Percentiles rank a stretch among this genome's conserved stretches.
phyloP scores from a whole-genome alignment of 2,888 invertebrate genomes.

The Clostera curtula region DNA sequence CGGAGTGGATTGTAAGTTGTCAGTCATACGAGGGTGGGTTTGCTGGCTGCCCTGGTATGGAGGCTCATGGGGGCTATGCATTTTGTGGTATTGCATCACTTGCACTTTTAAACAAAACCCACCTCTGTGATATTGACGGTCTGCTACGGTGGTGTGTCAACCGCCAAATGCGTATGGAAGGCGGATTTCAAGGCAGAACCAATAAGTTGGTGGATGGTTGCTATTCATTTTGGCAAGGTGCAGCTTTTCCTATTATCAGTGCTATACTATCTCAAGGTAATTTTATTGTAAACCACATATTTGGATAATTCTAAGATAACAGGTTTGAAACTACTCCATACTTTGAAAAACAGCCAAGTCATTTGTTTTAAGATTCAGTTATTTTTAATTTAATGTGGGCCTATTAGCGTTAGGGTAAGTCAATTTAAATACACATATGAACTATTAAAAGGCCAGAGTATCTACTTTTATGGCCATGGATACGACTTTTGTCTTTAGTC shows the following conservation, averaged over 20 bases:
- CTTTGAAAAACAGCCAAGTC: no score
- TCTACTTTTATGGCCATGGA: no score
- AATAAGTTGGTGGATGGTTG: constrained; percentile 99
- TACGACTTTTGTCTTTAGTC: no score
- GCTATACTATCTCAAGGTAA: constrained; percentile 76
- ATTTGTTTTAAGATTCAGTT: background rate
- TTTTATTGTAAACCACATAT: background rate
- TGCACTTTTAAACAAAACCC: constrained; percentile 84
- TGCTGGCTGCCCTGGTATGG: constrained; percentile 90
- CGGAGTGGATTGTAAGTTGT: constrained; percentile 95
- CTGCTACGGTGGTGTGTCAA: constrained; percentile 91
- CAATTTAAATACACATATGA: no score
- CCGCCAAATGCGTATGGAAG: constrained; percentile 94
- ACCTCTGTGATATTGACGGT: constrained; percentile 83
- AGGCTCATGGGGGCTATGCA: constrained; percentile 99
- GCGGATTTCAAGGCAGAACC: constrained; percentile 97
- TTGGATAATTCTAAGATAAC: no score
- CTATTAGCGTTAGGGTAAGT: constrained; percentile 3
- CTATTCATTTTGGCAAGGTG: constrained; percentile 99
- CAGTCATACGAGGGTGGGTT: constrained; percentile 99
- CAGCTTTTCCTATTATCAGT: constrained; percentile 90
- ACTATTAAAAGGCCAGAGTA: no score
- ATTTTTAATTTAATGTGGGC: background rate
- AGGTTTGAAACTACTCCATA: no score
- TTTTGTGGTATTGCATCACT: constrained; percentile 97